A percentile compares a stretch with the other conserved stretches of the same genome.
phyloP scores from a whole-genome alignment of 2,797 vertebrate genomes.

The Hephaestus fuliginosus region DNA sequence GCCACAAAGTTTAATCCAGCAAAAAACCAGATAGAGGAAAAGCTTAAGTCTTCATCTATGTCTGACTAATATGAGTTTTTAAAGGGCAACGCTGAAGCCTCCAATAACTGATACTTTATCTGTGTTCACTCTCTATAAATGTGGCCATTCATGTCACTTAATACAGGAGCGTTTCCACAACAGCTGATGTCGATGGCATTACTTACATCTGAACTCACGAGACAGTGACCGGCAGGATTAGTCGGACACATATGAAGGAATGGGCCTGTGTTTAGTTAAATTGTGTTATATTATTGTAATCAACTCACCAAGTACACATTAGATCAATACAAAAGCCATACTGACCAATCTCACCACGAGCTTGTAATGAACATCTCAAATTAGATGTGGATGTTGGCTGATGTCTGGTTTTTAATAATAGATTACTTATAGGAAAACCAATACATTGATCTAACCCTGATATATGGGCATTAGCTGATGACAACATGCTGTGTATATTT shows the following conservation, averaged over 20 bases:
- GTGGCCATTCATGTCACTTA: neutral
- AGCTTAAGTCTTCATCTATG: constrained; percentile 21
- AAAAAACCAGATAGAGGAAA: neutral
- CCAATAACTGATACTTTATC: neutral
- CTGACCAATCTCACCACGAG: neutral
- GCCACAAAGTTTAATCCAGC: constrained; percentile 13
- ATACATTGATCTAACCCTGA: neutral
- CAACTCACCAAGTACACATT: neutral
- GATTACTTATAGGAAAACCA: neutral
- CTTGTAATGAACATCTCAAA: neutral
- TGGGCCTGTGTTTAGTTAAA: neutral
- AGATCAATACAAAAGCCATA: neutral
- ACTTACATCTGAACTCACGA: neutral
- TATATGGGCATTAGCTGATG: neutral
- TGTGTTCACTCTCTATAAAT: neutral
- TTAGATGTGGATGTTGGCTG: neutral
- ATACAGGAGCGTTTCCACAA: neutral
- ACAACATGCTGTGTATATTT: too few relatives aligned
- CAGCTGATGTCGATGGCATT: neutral
- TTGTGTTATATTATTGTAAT: neutral
- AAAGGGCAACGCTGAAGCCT: constrained; percentile 19
- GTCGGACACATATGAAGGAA: neutral
- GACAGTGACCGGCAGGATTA: neutral
- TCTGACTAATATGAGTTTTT: constrained; percentile 13
- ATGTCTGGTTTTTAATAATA: neutral